Conservation (phyloP, 2,888 invertebrate species). For the Spilosoma lubricipeda region DNA sequence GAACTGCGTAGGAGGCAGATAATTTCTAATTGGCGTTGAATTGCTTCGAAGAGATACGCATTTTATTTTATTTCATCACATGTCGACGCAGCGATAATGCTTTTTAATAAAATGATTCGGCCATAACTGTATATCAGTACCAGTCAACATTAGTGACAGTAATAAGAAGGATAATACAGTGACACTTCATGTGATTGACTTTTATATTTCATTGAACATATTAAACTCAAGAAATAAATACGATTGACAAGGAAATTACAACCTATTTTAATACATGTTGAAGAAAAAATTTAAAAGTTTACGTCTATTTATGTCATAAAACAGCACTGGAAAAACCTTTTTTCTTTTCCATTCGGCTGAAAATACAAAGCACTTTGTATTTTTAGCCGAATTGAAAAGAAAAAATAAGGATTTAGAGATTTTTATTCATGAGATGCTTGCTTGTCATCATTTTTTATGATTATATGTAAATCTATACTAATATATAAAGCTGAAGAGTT, state of each 20-base stretch:
- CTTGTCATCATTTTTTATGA: too few species aligned
- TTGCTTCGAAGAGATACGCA: background rate
- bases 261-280: background rate
- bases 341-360: background rate
- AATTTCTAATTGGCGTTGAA: background rate
- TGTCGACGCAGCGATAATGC: background rate
- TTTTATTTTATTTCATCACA: background rate
- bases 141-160: background rate
- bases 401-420: too few species aligned
- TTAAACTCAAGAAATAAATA: background rate
- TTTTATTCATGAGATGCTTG: too few species aligned
- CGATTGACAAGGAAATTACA: background rate
- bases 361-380: background rate
- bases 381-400: too few species aligned
- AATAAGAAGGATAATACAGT: background rate
- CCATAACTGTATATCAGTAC: background rate
- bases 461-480: too few species aligned
- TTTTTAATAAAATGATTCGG: background rate
- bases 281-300: background rate
- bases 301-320: background rate
- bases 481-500: too few species aligned
- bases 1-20: background rate
- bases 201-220: background rate
- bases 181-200: background rate
- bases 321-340: background rate